Conservation (phyloP, 23 tunicate species). For the Ascidia mentula region DNA sequence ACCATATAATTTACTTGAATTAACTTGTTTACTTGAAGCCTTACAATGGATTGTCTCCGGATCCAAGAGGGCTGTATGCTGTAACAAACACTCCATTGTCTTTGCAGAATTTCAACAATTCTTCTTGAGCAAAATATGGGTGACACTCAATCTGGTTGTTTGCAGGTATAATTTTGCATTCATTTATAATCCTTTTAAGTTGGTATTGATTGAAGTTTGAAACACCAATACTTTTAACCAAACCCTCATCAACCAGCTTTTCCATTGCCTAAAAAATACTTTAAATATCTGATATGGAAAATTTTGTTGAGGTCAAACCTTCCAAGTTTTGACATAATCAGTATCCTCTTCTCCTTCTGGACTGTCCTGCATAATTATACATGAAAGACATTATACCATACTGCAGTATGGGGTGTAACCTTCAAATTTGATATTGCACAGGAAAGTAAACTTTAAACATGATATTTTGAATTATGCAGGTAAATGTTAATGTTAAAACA, state of each 20-base stretch:
- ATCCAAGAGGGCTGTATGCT: constrained; percentile 85
- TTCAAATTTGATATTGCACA: too few relatives aligned
- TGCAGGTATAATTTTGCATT: constrained; percentile 54
- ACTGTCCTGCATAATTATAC: not conserved
- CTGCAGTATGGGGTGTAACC: not conserved
- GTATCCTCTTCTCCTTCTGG: constrained; percentile 17
- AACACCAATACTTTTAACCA: constrained; percentile 78
- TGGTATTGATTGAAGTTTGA: constrained; percentile 90
- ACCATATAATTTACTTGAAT: not conserved
- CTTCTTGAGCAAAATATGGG: constrained; percentile 65
- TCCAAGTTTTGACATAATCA: constrained; percentile 73
- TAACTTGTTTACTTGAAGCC: not conserved
- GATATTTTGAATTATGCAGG: too few relatives aligned
- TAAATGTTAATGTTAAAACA: too few relatives aligned
- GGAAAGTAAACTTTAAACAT: too few relatives aligned
- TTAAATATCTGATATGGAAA: not conserved
- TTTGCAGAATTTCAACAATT: constrained; percentile 55
- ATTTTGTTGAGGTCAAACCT: not conserved
- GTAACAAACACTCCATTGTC: constrained; percentile 64
- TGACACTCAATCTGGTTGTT: constrained; percentile 81
- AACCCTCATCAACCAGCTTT: constrained; percentile 55
- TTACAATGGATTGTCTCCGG: constrained; percentile 77
- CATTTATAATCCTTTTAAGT: constrained; percentile 60
- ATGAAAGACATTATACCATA: not conserved
- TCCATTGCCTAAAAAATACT: constrained; percentile 45